Conservation (phyloP, 1,140 invertebrate species). For the Ganaspis sp. region DNA sequence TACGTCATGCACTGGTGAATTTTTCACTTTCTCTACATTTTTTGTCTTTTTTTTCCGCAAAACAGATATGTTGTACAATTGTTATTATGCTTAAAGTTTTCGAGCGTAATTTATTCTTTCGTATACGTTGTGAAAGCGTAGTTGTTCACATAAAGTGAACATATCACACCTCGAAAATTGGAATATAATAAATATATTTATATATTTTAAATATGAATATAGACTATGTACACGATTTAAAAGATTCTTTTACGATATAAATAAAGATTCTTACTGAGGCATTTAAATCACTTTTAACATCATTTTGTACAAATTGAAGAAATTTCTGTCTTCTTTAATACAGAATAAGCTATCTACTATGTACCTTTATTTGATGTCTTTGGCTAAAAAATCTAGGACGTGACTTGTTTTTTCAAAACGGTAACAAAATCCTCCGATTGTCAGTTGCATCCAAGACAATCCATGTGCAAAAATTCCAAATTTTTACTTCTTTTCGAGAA, state of each 20-base stretch:
- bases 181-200: conserved; percentile 48
- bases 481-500: background rate
- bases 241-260: conserved; percentile 60
- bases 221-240: conserved; percentile 42
- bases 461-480: conserved; percentile 39
- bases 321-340: conserved; percentile 48
- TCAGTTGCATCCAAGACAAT: conserved; percentile 37
- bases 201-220: conserved; percentile 19
- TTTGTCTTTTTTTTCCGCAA: background rate
- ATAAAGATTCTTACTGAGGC: conserved; percentile 50
- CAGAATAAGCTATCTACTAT: conserved; percentile 45
- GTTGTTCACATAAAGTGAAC: conserved; percentile 30
- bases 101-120: conserved; percentile 43
- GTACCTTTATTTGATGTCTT: conserved; percentile 58
- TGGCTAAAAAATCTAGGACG: conserved; percentile 66
- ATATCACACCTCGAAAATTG: conserved; percentile 50
- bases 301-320: conserved; percentile 58
- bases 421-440: conserved; percentile 49
- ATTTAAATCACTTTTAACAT: conserved; percentile 46
- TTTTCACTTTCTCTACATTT: conserved; percentile 14
- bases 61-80: conserved; percentile 24
- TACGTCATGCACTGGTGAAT: background rate
- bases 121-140: conserved; percentile 40
- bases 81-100: background rate
- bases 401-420: conserved; percentile 55